Percentiles rank a stretch among this genome's conserved stretches.
These are phyloP conservation scores for Rugalucina vietnamica DNA, from an alignment of 2,888 invertebrate species.

Conservation along the genomic window DNA sequence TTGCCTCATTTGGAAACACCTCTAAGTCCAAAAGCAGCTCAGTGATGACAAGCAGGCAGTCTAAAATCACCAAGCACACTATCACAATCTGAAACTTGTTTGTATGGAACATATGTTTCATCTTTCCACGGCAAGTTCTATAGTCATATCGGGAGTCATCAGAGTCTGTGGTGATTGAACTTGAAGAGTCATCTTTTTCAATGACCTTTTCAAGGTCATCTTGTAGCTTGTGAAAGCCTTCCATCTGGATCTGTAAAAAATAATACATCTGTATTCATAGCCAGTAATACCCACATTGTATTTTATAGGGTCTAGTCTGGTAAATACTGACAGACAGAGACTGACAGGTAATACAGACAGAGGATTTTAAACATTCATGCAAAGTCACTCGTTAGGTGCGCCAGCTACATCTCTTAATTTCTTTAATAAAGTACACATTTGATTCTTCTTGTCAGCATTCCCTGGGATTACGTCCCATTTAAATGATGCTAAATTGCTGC, in stretches of 20 bases:
- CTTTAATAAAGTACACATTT: too few relatives aligned
- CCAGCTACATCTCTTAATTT: too few relatives aligned
- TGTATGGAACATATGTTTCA: slow-evolving; percentile 75
- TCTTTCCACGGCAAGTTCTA: slow-evolving; percentile 70
- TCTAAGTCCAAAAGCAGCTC: slow-evolving; percentile 84
- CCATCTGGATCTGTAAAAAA: slow-evolving; percentile 78
- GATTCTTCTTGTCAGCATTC: too few relatives aligned
- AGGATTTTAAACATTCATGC: too few relatives aligned
- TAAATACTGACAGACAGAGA: too few relatives aligned
- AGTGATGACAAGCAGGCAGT: slow-evolving; percentile 83
- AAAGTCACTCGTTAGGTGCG: too few relatives aligned
- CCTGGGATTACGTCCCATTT: too few relatives aligned
- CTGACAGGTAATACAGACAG: too few relatives aligned
- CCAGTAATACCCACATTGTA: too few relatives aligned
- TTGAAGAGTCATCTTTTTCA: slow-evolving; percentile 81
- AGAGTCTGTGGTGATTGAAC: slow-evolving; percentile 80
- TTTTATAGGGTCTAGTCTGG: too few relatives aligned
- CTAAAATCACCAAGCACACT: slow-evolving; percentile 83
- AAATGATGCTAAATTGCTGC: too few relatives aligned
- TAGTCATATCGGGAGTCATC: slow-evolving; percentile 75
- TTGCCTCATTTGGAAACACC: slow-evolving; percentile 72
- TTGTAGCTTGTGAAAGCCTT: slow-evolving; percentile 81
- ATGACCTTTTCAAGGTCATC: slow-evolving; percentile 82
- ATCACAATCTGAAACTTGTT: slow-evolving; percentile 82
- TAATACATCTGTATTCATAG: too few relatives aligned